phyloP scores from a whole-genome alignment of 2,113 vertebrate genomes.

The Nestor notabilis region DNA sequence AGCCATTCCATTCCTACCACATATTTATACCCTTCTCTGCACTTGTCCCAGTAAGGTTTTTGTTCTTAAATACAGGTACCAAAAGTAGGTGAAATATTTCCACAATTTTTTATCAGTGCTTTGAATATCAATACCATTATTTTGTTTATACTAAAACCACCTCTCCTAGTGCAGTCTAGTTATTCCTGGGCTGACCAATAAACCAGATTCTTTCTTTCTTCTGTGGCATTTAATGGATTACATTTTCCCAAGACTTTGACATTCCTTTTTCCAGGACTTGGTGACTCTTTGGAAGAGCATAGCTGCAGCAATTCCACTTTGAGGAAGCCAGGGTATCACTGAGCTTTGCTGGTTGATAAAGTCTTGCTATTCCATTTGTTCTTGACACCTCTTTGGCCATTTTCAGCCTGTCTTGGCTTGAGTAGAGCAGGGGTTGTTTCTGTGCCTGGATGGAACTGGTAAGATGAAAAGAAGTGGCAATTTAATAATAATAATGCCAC shows the following conservation, averaged over 20 bases:
- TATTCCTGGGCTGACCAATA: background rate
- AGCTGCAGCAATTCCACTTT: background rate
- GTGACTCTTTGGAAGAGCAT: background rate
- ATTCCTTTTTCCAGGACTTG: background rate
- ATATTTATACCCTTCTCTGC: background rate
- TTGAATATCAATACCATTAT: background rate
- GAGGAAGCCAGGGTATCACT: background rate
- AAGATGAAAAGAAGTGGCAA: background rate
- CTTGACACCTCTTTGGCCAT: background rate
- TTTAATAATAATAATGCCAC: background rate
- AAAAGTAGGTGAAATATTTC: background rate
- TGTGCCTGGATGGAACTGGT: background rate
- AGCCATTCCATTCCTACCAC: background rate
- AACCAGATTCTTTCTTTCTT: background rate
- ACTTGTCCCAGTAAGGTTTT: background rate
- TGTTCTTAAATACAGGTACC: background rate
- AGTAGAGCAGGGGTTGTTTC: background rate
- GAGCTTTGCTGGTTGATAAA: background rate
- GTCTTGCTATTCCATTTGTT: background rate
- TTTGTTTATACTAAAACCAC: background rate
- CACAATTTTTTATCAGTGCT: background rate
- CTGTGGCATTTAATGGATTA: background rate
- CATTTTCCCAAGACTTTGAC: background rate
- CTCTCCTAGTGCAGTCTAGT: background rate
- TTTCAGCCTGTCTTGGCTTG: background rate